phyloP scores from a whole-genome alignment of 2,888 invertebrate species.

The Liopterus haemorrhoidalis region DNA sequence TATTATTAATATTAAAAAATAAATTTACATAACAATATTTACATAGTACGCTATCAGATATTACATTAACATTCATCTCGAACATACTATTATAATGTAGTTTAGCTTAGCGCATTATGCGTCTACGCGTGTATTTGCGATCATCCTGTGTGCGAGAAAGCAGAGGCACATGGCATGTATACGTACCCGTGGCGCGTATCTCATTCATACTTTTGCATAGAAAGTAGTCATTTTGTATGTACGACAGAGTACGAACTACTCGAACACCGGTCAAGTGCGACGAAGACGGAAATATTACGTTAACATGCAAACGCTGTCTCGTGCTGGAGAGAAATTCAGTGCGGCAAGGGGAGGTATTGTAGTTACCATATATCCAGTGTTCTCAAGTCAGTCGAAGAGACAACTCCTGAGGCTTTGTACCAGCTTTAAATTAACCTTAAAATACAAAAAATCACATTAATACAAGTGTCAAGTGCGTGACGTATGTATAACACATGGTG shows the following conservation, averaged over 20 bases:
- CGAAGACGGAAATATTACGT: slow-evolving; percentile 42
- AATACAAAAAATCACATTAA: slow-evolving; percentile 11
- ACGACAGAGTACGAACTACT: slow-evolving; percentile 41
- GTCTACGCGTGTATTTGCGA: slow-evolving; percentile 25
- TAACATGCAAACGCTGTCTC: slow-evolving; percentile 49
- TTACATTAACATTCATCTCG: too few relatives aligned
- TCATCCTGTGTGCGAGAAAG: slow-evolving; percentile 36
- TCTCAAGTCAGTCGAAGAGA: slow-evolving; percentile 47
- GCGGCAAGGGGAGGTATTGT: slow-evolving; percentile 44
- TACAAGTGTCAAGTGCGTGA: slow-evolving; percentile 6
- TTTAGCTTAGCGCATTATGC: slow-evolving; percentile 12
- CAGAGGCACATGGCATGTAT: slow-evolving; percentile 43
- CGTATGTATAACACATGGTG: slow-evolving; percentile 21
- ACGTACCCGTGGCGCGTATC: slow-evolving; percentile 47
- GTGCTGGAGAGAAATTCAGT: slow-evolving; percentile 47
- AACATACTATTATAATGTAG: too few relatives aligned
- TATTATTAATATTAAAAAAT: too few relatives aligned
- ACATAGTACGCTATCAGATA: too few relatives aligned
- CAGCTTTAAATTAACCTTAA: slow-evolving; percentile 16
- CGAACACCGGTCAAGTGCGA: slow-evolving; percentile 34
- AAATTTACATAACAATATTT: too few relatives aligned
- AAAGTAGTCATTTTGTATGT: slow-evolving; percentile 53
- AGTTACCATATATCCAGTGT: slow-evolving; percentile 49
- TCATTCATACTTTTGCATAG: slow-evolving; percentile 59
- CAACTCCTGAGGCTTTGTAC: slow-evolving; percentile 34